A percentile compares a stretch with the other conserved stretches of the same genome.
Conservation (phyloP, 2,113 vertebrate species). For the Tautogolabrus adspersus region DNA sequence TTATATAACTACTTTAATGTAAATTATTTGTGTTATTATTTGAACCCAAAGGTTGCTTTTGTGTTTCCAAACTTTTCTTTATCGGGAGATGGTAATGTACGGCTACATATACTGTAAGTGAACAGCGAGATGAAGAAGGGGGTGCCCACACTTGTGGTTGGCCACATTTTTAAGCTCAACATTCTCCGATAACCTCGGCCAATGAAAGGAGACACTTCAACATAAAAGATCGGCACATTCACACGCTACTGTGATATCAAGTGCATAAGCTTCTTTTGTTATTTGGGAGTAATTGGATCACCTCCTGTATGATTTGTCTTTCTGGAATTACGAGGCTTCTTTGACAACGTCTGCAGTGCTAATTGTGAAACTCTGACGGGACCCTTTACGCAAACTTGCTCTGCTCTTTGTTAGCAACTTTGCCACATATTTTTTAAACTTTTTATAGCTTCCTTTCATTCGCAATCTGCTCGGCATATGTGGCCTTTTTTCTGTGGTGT, state of each 20-base stretch:
- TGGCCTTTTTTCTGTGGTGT: conserved; percentile 10
- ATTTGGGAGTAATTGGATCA: conserved; percentile 36
- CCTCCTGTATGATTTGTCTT: conserved; percentile 33
- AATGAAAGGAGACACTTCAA: conserved; percentile 25
- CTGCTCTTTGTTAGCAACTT: conserved; percentile 22
- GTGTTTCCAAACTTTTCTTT: no score
- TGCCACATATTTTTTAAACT: background rate
- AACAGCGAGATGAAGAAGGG: no score
- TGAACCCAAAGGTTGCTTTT: no score
- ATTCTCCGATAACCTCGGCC: conserved; percentile 9
- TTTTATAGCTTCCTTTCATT: conserved; percentile 24
- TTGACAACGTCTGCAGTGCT: conserved; percentile 33
- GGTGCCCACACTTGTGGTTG: background rate
- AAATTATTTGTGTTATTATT: no score
- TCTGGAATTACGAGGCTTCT: conserved; percentile 38
- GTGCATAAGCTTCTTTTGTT: conserved; percentile 43
- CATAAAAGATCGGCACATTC: conserved; percentile 25
- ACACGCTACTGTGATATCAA: conserved; percentile 33
- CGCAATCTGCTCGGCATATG: conserved; percentile 35
- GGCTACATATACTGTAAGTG: background rate
- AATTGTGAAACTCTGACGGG: conserved; percentile 42
- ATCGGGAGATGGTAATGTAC: background rate
- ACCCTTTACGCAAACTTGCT: conserved; percentile 54
- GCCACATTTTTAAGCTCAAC: background rate
- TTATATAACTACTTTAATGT: no score